Evolutionary conservation across 2,888 invertebrate species (phyloP).

Genomic region (Agrochola lota): DNA sequence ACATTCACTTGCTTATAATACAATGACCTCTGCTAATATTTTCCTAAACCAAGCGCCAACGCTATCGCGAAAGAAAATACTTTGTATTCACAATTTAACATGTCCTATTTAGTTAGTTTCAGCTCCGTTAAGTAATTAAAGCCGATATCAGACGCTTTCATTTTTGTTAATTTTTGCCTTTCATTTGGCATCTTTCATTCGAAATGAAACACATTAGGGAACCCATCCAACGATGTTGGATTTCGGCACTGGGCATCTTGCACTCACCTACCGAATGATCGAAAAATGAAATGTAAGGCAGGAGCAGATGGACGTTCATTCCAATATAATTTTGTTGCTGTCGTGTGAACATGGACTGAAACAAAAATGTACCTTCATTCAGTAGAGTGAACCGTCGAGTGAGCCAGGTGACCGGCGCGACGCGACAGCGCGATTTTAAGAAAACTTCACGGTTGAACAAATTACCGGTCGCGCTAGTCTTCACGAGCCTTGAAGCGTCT

Average conservation of each 20-base stretch:
- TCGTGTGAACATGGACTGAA: not conserved
- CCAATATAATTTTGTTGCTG: not conserved
- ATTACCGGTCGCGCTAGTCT: too few relatives aligned
- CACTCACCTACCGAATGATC: not conserved
- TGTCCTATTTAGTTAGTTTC: not conserved
- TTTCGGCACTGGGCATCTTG: not conserved
- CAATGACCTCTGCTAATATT: not conserved
- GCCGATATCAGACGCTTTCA: not conserved
- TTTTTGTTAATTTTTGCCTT: not conserved
- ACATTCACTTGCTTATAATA: not conserved
- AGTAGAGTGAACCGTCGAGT: not conserved
- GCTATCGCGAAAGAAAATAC: not conserved
- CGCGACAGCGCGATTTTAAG: too few relatives aligned
- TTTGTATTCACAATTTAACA: slow-evolving; percentile 5
- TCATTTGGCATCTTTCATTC: not conserved
- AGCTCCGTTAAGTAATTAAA: not conserved
- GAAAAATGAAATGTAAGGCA: not conserved
- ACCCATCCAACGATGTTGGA: not conserved
- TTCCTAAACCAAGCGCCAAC: not conserved
- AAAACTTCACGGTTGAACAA: too few relatives aligned
- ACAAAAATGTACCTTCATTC: not conserved
- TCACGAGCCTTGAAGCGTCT: not conserved
- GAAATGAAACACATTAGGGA: not conserved
- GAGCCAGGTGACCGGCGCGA: too few relatives aligned
- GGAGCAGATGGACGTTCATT: not conserved